Base-by-base conservation (phyloP, 2,888 invertebrate species). In the Himalopsyche japonica region DNA sequence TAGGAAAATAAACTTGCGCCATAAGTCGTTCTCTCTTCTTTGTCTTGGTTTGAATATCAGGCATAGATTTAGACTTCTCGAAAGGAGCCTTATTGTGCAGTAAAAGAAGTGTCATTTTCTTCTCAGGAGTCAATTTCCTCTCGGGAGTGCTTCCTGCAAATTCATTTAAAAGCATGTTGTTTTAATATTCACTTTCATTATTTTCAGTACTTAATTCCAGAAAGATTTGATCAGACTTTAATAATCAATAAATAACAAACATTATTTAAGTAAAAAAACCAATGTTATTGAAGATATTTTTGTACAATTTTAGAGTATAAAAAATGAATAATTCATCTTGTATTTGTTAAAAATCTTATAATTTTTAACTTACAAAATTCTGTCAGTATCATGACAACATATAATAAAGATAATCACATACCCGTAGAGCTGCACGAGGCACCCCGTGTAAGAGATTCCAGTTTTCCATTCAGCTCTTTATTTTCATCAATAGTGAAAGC, bases 61-160 rank as follows among this genome's bases (percentile, higher is more conserved):
- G 97, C 95, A 97, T 95, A 0, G 97, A 97, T 20, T 95, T 91
- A 0, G 97, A 96, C 89, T 97, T 97, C 89, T 96, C 96, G 77
- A 97, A 89, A 0, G 95, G 95, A 10, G 93, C 93, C 87, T 92
- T 94, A 77, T 90, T 90, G 0, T 93, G 92, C 0, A 94, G 90
- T 37, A 94, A 88, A 47, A 94, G 89, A 79, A 91, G 92, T 83
- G 92, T 92, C 5, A 93, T 88, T 87, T 91, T 92, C 83, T 90
- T 92, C 81, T 94, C 93, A 0, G 91, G 90, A 0, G 91, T 89
- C 47, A 90, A 87, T 88, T 90, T 91, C 70, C 90, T 88, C 18
- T 87, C 87, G 49, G 89, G 88, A 78, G 88, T 86, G 81, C 84
- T 49, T 79, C 84, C 79, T 85, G 48, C 24, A 82, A 85, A 49